Conservation (phyloP, 2,888 invertebrate genomes). For the Dromius quadrimaculatus region DNA sequence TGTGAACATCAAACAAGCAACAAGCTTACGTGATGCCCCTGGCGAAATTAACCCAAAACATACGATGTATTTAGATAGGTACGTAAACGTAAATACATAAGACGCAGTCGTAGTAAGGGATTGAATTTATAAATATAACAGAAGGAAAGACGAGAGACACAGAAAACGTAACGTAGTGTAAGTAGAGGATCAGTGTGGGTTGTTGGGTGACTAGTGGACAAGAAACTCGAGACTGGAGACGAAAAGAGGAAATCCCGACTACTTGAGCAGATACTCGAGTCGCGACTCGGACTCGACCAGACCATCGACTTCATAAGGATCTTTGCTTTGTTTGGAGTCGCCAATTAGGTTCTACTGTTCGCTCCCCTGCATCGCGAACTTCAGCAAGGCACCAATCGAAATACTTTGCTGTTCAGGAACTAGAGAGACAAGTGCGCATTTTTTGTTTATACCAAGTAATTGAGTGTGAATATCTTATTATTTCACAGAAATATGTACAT, state of each 20-base stretch:
- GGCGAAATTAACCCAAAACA: constrained; percentile 11
- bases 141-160: not conserved
- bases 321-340: constrained; percentile 59
- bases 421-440: not conserved
- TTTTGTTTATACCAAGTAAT: too few relatives aligned
- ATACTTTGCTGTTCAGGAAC: not conserved
- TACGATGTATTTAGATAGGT: constrained; percentile 10
- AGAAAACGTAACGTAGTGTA: not conserved
- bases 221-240: constrained; percentile 29
- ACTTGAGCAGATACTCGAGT: constrained; percentile 30
- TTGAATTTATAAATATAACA: not conserved
- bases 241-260: too few relatives aligned
- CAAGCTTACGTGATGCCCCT: not conserved
- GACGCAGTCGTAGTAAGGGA: not conserved
- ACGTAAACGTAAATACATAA: not conserved
- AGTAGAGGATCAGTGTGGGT: not conserved
- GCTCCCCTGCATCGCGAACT: not conserved
- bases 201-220: constrained; percentile 12
- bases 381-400: constrained; percentile 4
- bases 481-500: too few relatives aligned
- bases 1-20: constrained; percentile 31
- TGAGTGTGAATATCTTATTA: too few relatives aligned
- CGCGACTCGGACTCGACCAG: constrained; percentile 30
- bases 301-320: constrained; percentile 56
- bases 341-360: constrained; percentile 58